Conservation (phyloP, 2,888 invertebrate species). For the Epsilonema sp. region DNA sequence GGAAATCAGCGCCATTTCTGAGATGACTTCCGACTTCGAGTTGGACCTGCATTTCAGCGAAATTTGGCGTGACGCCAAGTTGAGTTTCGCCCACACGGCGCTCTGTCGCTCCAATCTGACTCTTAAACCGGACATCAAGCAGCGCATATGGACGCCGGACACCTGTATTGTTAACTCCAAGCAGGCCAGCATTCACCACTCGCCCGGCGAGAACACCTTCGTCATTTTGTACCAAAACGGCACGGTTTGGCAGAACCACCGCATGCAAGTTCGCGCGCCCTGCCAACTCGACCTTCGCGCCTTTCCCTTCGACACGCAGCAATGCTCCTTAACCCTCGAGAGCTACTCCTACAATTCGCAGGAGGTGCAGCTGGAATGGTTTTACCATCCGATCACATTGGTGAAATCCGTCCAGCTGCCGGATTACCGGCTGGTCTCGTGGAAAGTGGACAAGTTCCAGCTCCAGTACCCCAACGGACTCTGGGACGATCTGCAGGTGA, state of each 20-base stretch:
- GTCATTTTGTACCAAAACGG: slow-evolving; percentile 28
- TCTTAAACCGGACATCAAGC: slow-evolving; percentile 23
- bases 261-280: slow-evolving; percentile 25
- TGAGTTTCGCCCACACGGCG: slow-evolving; percentile 16
- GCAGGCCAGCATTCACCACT: slow-evolving; percentile 20
- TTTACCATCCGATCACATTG: too few species aligned
- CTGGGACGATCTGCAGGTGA: too few species aligned
- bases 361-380: slow-evolving; percentile 21
- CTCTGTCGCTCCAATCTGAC: slow-evolving; percentile 28
- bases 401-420: too few species aligned
- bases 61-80: slow-evolving; percentile 6
- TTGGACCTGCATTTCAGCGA: slow-evolving; percentile 25
- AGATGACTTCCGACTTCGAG: slow-evolving; percentile 26
- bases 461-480: too few species aligned
- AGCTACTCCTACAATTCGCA: slow-evolving; percentile 26
- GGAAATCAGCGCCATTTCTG: slow-evolving; percentile 26
- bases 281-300: slow-evolving; percentile 19
- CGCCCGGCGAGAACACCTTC: slow-evolving; percentile 27
- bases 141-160: slow-evolving; percentile 27
- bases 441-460: too few species aligned
- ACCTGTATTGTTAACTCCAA: slow-evolving; percentile 24
- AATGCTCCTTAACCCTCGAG: slow-evolving; percentile 20
- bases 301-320: slow-evolving; percentile 26
- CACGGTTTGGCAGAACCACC: slow-evolving; percentile 27
- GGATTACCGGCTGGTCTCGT: too few species aligned